phyloP scores from a whole-genome alignment of 2,113 vertebrate genomes.

The Barnardius zonarius region DNA sequence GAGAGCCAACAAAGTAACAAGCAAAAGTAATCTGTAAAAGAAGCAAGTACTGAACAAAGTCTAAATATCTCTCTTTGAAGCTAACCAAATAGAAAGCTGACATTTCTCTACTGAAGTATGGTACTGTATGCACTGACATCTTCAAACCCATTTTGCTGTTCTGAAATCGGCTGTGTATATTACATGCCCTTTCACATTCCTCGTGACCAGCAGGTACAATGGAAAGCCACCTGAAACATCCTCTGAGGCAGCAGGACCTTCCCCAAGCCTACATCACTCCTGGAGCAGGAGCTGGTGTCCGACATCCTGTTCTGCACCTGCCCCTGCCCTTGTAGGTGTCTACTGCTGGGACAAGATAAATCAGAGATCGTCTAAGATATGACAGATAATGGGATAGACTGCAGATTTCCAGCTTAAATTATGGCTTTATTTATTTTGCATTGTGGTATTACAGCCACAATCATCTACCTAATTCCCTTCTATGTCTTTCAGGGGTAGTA shows the following conservation, averaged over 20 bases:
- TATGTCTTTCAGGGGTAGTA: background rate
- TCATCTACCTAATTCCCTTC: background rate
- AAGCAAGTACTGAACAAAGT: background rate
- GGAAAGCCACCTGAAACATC: background rate
- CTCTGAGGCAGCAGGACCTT: background rate
- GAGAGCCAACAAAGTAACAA: background rate
- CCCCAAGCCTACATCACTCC: background rate
- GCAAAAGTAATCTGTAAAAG: background rate
- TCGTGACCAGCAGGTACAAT: background rate
- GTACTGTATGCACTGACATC: background rate
- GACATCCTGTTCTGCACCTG: background rate
- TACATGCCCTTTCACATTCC: background rate
- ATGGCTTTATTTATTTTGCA: background rate
- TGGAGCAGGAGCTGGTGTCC: background rate
- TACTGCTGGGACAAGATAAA: background rate
- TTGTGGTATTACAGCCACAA: background rate
- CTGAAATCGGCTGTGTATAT: background rate
- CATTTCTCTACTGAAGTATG: background rate
- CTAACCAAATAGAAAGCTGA: background rate
- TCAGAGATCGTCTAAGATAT: accelerated
- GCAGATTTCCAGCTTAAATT: background rate
- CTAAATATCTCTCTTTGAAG: background rate
- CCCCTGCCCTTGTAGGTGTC: background rate
- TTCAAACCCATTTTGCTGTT: background rate
- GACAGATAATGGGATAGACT: background rate